Evolutionary conservation across 2,888 invertebrate species (phyloP), one percentile per base, ranked within the genome.

Genomic region (Patella pellucida): DNA sequence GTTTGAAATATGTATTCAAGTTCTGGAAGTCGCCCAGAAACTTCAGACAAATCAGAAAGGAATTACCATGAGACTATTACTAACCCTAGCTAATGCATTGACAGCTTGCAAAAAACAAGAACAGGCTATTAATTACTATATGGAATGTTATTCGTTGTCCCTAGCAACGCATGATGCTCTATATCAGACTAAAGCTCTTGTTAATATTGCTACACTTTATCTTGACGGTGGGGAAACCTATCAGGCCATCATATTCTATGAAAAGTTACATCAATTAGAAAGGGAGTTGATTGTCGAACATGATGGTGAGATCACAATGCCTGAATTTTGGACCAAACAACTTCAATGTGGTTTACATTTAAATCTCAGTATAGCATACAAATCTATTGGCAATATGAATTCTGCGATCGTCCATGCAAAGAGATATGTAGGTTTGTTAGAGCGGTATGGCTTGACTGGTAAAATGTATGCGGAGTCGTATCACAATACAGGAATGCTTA

Each of bases 341-440:
- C 83, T 90, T 0, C 86, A 87, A 74, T 86, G 88, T 82, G 89
- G 87, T 2, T 79, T 90, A 9, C 87, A 88, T 77, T 78, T 89
- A 52, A 90, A 90, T 78, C 81, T 90, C 7, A 89, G 88, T 76
- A 87, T 90, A 31, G 89, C 89, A 2, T 90, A 90, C 83, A 89
- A 89, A 79, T 83, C 85, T 27, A 88, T 90, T 31, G 88, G 89
- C 11, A 85, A 85, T 75, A 84, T 89, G 81, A 76, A 82, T 14
- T 76, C 84, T 7, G 89, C 90, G 1, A 80, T 87, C 3, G 78
- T 74, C 14, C 87, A 90, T 80, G 89, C 89, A 4, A 78, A 82
- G 68, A 82, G 81, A 73, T 88, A 78, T 72, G 51, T 75, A n/a
- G n/a, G 5, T 9, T 51, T 74, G 16, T 19, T 81, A 14, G 72